A percentile compares a stretch with the other conserved stretches of the same genome.
These are phyloP conservation scores for Ditylenchus dipsaci DNA, from an alignment of 1,140 invertebrate genomes.

Conservation along the genomic window DNA sequence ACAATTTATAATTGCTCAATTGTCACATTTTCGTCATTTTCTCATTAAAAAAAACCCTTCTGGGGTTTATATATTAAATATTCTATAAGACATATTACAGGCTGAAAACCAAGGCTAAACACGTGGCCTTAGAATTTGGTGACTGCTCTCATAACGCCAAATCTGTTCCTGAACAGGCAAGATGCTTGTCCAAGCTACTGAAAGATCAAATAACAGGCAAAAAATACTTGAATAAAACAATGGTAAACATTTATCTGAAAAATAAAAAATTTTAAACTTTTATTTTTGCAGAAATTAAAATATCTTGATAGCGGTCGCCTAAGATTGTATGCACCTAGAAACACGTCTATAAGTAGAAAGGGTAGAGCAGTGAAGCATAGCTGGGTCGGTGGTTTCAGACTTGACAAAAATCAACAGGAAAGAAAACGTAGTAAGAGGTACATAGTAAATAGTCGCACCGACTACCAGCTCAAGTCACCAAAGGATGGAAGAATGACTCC, in stretches of 20 bases:
- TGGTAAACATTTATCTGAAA: background rate
- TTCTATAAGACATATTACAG: too few relatives aligned
- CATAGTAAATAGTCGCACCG: background rate
- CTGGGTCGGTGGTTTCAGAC: background rate
- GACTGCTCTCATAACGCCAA: constrained; percentile 18
- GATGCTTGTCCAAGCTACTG: constrained; percentile 26
- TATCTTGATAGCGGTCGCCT: background rate
- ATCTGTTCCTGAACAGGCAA: constrained; percentile 28
- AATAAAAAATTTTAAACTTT: background rate
- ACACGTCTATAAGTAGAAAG: background rate
- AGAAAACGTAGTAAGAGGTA: background rate
- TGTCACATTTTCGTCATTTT: too few relatives aligned
- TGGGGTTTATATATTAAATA: too few relatives aligned
- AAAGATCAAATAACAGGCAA: constrained; percentile 14
- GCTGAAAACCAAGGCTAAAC: background rate
- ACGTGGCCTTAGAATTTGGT: constrained; percentile 15
- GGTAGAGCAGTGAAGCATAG: background rate
- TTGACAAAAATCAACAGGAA: background rate
- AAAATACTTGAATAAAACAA: background rate
- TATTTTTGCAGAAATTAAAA: background rate
- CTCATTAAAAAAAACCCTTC: too few relatives aligned
- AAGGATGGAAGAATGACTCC: constrained; percentile 12
- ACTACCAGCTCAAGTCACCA: background rate
- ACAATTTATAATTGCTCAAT: too few relatives aligned
- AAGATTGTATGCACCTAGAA: background rate